phyloP scores from a whole-genome alignment of 2,797 vertebrate species.

The Acrocephalus scirpaceus region DNA sequence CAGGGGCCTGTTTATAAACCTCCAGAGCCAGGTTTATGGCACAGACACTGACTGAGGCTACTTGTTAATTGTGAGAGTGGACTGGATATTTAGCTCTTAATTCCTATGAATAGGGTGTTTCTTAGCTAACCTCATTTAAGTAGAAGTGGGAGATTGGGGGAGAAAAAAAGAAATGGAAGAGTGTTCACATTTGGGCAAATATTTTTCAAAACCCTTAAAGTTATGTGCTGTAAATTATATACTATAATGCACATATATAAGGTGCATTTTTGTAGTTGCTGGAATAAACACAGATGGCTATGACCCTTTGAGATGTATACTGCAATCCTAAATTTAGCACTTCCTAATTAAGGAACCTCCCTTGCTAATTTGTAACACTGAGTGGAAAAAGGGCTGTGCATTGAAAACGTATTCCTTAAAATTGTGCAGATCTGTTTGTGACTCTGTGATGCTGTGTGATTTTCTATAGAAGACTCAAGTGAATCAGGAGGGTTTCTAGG shows the following conservation, averaged over 20 bases:
- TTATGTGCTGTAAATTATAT: not conserved
- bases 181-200: not conserved
- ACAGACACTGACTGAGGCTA: not conserved
- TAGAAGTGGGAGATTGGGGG: not conserved
- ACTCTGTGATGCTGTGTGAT: not conserved
- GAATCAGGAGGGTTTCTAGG: not conserved
- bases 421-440: not conserved
- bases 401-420: not conserved
- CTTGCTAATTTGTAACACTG: not conserved
- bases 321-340: not conserved
- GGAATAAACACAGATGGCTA: not conserved
- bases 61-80: not conserved
- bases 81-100: not conserved
- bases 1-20: not conserved
- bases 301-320: not conserved
- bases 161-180: not conserved
- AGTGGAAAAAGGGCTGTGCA: not conserved
- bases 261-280: not conserved
- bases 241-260: not conserved
- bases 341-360: constrained; percentile 18
- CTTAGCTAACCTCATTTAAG: not conserved
- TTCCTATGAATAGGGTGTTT: not conserved
- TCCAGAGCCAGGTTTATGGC: not conserved
- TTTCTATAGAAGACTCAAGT: not conserved
- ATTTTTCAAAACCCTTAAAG: not conserved